Base-by-base conservation (phyloP, 2,113 vertebrate species). In the Poecile atricapillus region DNA sequence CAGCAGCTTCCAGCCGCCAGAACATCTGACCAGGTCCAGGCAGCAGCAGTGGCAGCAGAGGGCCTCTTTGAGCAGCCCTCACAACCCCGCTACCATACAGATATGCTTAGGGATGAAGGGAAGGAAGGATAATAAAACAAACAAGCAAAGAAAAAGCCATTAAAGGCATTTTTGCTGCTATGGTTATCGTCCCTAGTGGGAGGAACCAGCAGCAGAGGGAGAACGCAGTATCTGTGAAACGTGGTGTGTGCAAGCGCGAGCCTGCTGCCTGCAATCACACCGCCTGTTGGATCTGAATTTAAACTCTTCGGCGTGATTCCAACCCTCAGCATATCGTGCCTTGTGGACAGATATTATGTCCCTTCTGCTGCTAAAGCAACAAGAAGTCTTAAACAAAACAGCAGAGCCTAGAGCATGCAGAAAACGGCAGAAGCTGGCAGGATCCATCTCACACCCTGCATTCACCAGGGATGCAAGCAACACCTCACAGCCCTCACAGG, bases 1-100 rank as follows among this genome's bases (percentile, higher is more conserved):
- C 73, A 94, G 91, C 94, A 9, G 0, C 77, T 39, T 52, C n/a
- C 2, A 17, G 76, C 67, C 83, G 11, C 13, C 84, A 41, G 76
- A 75, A 87, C 76, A 25, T 58, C 94, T 83, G 84, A 53, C 31
- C 87, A 91, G 93, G 93, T 93, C 30, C 50, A 60, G 44, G 79
- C 79, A 35, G n/a, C 76, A 39, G 62, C 75, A 73, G 90, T 10
- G 11, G 62, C 75, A 73, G 90, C 81, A 68, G 62, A 58, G 56
- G 53, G 59, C 39, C 64, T 15, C 67, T 43, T 1, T 0, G 11
- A 53, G 87, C 81, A 80, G 77, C 83, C 70, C 67, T 31, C 37
- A 25, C 71, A 18, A 71, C 37, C 39, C 35, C 0, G 0, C 62
- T 17, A 2, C 63, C 81, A 21, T 2, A 14, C 2, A 4, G 47